Evolutionary conservation across 2,113 vertebrate genomes (phyloP).

Genomic region (Tyrannus savana): DNA sequence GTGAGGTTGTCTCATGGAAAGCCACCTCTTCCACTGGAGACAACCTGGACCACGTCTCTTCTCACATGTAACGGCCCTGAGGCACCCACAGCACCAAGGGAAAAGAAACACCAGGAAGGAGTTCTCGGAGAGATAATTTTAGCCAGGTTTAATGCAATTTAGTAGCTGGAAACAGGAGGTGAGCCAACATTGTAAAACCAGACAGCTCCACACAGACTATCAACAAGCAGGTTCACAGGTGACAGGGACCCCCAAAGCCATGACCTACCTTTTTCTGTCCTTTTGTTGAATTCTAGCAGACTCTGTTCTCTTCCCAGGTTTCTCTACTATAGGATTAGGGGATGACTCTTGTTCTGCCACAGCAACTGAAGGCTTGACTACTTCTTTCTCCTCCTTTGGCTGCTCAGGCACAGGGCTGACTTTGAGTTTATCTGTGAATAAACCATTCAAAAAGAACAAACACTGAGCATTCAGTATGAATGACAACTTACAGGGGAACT

Average conservation of each 20-base stretch:
- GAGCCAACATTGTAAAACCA: background rate
- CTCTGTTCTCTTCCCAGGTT: constrained; percentile 68
- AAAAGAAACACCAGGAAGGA: background rate
- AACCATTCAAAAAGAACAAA: background rate
- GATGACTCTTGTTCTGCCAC: constrained; percentile 59
- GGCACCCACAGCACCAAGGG: background rate
- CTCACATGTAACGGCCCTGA: background rate
- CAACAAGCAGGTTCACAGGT: background rate
- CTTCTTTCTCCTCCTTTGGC: constrained; percentile 71
- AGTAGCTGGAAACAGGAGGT: background rate
- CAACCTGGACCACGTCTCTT: background rate
- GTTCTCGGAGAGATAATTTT: background rate
- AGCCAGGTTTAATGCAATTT: background rate
- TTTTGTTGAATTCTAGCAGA: constrained; percentile 59
- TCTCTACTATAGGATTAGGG: constrained; percentile 46
- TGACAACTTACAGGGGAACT: background rate
- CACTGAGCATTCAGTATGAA: background rate
- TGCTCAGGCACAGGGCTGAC: constrained; percentile 64
- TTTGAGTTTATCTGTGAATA: constrained; percentile 76
- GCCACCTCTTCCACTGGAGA: background rate
- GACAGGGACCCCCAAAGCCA: background rate
- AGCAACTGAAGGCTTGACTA: constrained; percentile 34
- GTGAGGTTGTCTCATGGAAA: background rate
- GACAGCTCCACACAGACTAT: background rate
- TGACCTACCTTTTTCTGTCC: constrained; percentile 75